Conservation (phyloP, 2,113 vertebrate species). For the Desmodus rotundus region DNA sequence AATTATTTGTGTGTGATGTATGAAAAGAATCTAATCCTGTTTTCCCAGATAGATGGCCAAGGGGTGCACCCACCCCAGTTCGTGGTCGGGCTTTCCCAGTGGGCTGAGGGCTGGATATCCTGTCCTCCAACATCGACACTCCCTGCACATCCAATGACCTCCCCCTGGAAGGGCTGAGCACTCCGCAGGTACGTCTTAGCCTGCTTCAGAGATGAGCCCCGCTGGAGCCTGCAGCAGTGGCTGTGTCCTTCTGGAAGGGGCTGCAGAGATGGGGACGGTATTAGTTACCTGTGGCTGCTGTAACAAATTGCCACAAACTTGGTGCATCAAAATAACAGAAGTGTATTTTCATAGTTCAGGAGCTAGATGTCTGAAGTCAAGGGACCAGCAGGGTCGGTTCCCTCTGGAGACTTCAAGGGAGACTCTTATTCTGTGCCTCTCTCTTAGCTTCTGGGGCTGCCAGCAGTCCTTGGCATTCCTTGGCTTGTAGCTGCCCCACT, state of each 20-base stretch:
- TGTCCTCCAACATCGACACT: no score
- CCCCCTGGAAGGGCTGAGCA: background rate
- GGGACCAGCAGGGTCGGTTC: no score
- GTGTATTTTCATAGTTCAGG: background rate
- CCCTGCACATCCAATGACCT: background rate
- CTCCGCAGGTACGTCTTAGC: no score
- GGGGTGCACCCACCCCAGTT: background rate
- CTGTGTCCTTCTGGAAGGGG: background rate
- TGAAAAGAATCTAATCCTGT: background rate
- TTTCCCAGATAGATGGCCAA: background rate
- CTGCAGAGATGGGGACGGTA: background rate
- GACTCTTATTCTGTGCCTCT: accelerated
- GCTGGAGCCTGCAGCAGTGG: no score
- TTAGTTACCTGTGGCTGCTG: background rate
- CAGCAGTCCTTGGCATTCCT: accelerated
- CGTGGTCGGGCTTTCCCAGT: background rate
- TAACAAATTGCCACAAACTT: background rate
- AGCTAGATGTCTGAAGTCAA: background rate
- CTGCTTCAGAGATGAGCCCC: background rate
- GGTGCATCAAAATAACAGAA: background rate
- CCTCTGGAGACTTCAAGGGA: background rate
- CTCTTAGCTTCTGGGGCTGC: background rate
- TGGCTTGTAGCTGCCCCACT: accelerated
- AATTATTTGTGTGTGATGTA: background rate
- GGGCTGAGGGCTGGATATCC: no score